Conservation (phyloP, 1,140 invertebrate species). For the Heliconius hermathena region DNA sequence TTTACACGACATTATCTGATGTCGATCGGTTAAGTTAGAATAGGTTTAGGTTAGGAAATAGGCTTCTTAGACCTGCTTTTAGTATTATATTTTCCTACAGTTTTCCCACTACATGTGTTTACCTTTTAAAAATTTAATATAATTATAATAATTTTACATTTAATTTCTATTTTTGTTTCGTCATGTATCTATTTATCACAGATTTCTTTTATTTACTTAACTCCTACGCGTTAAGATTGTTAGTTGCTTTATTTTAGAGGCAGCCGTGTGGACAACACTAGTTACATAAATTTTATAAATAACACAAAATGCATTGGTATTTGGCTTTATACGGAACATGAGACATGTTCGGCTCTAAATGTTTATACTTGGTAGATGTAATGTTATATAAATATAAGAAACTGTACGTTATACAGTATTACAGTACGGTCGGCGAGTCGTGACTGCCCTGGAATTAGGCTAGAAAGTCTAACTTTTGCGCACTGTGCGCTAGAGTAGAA, state of each 20-base stretch:
- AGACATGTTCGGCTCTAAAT: slow-evolving; percentile 74
- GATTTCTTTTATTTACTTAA: not conserved
- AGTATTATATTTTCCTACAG: not conserved
- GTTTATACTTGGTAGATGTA: slow-evolving; percentile 65
- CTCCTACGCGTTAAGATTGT: slow-evolving; percentile 11
- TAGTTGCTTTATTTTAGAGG: slow-evolving; percentile 48
- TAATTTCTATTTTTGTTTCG: not conserved
- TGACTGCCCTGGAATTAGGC: too few relatives aligned
- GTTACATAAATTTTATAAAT: slow-evolving; percentile 67
- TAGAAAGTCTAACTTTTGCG: too few relatives aligned
- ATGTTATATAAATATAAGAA: slow-evolving; percentile 40
- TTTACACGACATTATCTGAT: slow-evolving; percentile 17
- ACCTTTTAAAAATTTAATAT: not conserved
- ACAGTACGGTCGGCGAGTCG: slow-evolving; percentile 24
- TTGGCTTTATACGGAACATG: slow-evolving; percentile 79
- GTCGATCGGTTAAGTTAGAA: not conserved
- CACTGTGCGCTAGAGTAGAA: too few relatives aligned
- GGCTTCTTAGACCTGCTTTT: slow-evolving; percentile 10
- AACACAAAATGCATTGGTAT: slow-evolving; percentile 80
- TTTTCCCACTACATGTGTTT: not conserved
- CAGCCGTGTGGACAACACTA: slow-evolving; percentile 51
- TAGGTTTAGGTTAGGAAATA: slow-evolving; percentile 7
- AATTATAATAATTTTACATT: not conserved
- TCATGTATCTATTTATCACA: not conserved
- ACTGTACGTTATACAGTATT: slow-evolving; percentile 12